Conservation (phyloP, 1,140 invertebrate species). For the Drosophila ercepeae region DNA sequence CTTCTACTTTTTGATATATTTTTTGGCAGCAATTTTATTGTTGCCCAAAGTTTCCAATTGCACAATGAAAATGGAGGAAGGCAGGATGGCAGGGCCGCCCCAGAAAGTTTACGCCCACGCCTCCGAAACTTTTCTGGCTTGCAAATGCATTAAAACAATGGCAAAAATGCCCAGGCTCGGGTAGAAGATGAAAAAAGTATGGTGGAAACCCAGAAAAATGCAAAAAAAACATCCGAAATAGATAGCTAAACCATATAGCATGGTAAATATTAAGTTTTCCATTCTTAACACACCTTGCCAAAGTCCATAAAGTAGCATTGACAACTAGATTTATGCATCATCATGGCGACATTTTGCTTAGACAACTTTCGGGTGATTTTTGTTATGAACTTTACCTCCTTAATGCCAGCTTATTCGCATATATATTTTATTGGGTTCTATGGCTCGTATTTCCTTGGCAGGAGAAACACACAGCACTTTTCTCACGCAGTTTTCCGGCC, state of each 20-base stretch:
- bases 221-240: too few relatives aligned
- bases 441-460: conserved; percentile 9
- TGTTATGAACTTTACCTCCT: conserved; percentile 24
- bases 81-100: too few relatives aligned
- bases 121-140: conserved; percentile 43
- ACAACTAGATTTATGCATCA: conserved; percentile 34
- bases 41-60: conserved; percentile 65
- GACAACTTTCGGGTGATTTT: conserved; percentile 33
- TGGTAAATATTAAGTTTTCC: neutral
- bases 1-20: conserved; percentile 12
- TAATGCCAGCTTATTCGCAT: conserved; percentile 19
- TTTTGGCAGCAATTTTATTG: conserved; percentile 49
- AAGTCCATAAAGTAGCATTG: conserved; percentile 27
- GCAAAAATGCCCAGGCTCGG: neutral
- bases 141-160: conserved; percentile 64
- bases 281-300: conserved; percentile 5
- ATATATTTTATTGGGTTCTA: conserved; percentile 31
- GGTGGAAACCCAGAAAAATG: neutral
- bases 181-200: neutral
- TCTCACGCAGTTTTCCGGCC: conserved; percentile 48
- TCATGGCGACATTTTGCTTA: conserved; percentile 8
- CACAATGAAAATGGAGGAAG: conserved; percentile 31
- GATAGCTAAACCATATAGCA: neutral
- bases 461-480: conserved; percentile 39
- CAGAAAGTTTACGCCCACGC: conserved; percentile 46